Evolutionary conservation across 2,888 invertebrate species (phyloP).

Genomic region (Erannis defoliaria): DNA sequence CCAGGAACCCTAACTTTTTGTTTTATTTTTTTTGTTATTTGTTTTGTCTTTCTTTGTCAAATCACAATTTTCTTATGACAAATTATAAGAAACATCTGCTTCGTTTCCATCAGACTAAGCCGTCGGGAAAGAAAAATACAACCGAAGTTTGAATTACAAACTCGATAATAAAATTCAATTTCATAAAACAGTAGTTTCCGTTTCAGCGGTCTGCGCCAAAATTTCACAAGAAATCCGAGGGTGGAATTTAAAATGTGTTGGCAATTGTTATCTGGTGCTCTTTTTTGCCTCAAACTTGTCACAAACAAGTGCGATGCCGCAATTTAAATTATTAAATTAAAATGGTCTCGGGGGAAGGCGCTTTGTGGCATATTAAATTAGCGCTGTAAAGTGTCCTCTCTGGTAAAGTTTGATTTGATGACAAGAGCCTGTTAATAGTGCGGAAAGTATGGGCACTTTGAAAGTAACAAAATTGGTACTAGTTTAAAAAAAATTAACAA

Average conservation of each 20-base stretch:
- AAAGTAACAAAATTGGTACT: not conserved
- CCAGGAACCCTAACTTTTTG: too few relatives aligned
- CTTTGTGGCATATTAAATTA: conserved; percentile 49
- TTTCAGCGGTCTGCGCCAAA: conserved; percentile 35
- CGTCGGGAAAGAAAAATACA: not conserved
- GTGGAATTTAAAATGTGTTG: conserved; percentile 38
- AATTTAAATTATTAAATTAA: conserved; percentile 62
- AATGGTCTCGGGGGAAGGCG: conserved; percentile 47
- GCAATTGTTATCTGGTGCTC: conserved; percentile 34
- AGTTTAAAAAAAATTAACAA: too few relatives aligned
- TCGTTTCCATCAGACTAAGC: not conserved
- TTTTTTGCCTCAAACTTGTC: conserved; percentile 43
- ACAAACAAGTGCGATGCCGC: conserved; percentile 48
- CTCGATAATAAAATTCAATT: conserved; percentile 18
- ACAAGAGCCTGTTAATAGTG: conserved; percentile 23
- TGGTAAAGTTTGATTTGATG: conserved; percentile 48
- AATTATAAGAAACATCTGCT: not conserved
- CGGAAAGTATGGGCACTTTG: conserved; percentile 11
- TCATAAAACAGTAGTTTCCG: conserved; percentile 33
- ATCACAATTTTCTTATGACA: too few relatives aligned
- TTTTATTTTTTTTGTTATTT: too few relatives aligned
- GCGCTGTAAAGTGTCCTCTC: conserved; percentile 43
- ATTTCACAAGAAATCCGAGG: conserved; percentile 25
- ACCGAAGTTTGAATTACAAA: not conserved
- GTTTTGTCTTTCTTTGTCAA: too few relatives aligned